phyloP scores from a whole-genome alignment of 2,888 invertebrate species.

The Incurvaria masculella region DNA sequence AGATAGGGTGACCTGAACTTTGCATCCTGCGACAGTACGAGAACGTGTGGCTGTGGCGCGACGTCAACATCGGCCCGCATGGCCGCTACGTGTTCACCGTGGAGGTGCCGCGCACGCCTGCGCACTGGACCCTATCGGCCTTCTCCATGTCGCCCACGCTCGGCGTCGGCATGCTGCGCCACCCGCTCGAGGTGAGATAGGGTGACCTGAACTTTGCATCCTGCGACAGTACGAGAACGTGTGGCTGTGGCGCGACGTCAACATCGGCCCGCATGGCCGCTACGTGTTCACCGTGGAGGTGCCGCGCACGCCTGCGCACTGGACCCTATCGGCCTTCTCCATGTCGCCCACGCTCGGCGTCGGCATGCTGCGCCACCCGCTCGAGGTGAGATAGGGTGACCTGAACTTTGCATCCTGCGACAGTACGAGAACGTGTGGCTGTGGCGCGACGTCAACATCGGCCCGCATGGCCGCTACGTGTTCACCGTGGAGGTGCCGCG shows the following conservation, averaged over 20 bases:
- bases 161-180: slow-evolving; percentile 84
- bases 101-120: slow-evolving; percentile 80
- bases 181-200: slow-evolving; percentile 76
- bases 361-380: slow-evolving; percentile 78
- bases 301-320: slow-evolving; percentile 81
- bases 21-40: slow-evolving; percentile 88
- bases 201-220: too few species aligned
- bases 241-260: slow-evolving; percentile 94
- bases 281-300: slow-evolving; percentile 83
- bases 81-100: slow-evolving; percentile 84
- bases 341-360: slow-evolving; percentile 85
- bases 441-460: slow-evolving; percentile 92
- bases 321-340: slow-evolving; percentile 92
- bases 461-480: slow-evolving; percentile 84
- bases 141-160: slow-evolving; percentile 84
- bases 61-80: slow-evolving; percentile 89
- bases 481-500: slow-evolving; percentile 84
- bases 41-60: slow-evolving; percentile 94
- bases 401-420: slow-evolving; percentile 80
- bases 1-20: too few species aligned
- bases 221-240: slow-evolving; percentile 91
- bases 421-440: slow-evolving; percentile 95
- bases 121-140: slow-evolving; percentile 91
- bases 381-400: too few species aligned
- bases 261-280: slow-evolving; percentile 88